phyloP scores from a whole-genome alignment of 2,888 invertebrate species.

The Himalopsyche japonica region DNA sequence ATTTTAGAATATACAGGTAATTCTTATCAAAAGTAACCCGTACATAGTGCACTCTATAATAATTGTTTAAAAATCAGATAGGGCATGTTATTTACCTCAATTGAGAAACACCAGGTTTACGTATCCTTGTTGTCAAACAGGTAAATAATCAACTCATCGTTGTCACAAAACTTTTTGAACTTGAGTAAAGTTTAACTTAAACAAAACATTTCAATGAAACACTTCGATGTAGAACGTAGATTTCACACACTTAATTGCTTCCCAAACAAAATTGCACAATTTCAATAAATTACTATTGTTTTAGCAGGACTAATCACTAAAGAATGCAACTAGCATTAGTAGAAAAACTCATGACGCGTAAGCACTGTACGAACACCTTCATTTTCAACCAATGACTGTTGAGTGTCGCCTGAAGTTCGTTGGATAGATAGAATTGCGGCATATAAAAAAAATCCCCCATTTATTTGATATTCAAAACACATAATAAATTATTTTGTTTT shows the following conservation, averaged over 20 bases:
- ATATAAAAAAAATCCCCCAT: no score
- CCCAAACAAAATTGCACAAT: neutral
- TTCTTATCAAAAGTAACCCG: neutral
- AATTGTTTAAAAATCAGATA: neutral
- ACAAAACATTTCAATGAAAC: conserved; percentile 12
- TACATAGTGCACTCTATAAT: neutral
- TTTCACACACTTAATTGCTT: neutral
- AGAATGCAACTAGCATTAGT: neutral
- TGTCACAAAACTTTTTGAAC: conserved; percentile 33
- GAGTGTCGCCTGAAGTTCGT: neutral
- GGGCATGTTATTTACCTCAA: neutral
- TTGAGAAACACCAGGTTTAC: neutral
- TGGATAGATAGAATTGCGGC: neutral
- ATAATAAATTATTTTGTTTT: no score
- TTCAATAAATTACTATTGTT: neutral
- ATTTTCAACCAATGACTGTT: conserved; percentile 7
- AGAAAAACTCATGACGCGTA: conserved; percentile 9
- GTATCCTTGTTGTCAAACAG: conserved; percentile 32
- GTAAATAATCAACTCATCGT: conserved; percentile 37
- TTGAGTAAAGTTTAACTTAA: conserved; percentile 6
- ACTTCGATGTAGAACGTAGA: neutral
- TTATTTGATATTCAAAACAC: no score
- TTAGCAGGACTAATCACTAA: conserved; percentile 2
- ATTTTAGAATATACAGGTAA: neutral
- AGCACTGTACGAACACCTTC: neutral